These are phyloP conservation scores for Lithosia quadra DNA, from an alignment of 2,888 invertebrate genomes.

Conservation along the genomic window DNA sequence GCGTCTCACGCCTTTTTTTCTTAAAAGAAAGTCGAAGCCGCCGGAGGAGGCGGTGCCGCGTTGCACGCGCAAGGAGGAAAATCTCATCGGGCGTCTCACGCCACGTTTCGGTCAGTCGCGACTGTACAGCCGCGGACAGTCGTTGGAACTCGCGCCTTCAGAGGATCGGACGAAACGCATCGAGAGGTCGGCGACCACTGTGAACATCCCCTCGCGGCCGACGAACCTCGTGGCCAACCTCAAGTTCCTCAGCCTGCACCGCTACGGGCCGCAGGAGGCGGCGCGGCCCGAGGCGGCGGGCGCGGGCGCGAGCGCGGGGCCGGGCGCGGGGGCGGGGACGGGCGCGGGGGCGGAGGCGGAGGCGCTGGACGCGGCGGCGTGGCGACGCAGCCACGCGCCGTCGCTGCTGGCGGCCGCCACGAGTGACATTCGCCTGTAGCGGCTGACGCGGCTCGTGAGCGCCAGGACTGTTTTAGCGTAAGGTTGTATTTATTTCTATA, in stretches of 20 bases:
- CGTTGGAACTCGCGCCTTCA: slow-evolving; percentile 72
- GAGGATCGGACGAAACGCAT: slow-evolving; percentile 68
- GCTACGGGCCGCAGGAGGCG: slow-evolving; percentile 75
- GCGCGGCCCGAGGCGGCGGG: slow-evolving; percentile 38
- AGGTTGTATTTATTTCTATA: slow-evolving; percentile 75
- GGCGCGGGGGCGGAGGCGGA: slow-evolving; percentile 35
- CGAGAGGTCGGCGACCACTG: slow-evolving; percentile 79
- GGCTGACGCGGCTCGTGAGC: slow-evolving; percentile 7
- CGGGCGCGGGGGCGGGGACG: slow-evolving; percentile 45
- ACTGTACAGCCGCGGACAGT: slow-evolving; percentile 77
- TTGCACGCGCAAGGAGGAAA: slow-evolving; percentile 71
- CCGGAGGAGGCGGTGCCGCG: slow-evolving; percentile 62
- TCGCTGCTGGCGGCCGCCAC: slow-evolving; percentile 68
- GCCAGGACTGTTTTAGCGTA: slow-evolving; percentile 50
- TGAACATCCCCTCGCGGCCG: slow-evolving; percentile 72
- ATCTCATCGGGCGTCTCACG: slow-evolving; percentile 78
- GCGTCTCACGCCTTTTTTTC: slow-evolving; percentile 80
- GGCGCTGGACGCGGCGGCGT: slow-evolving; percentile 39
- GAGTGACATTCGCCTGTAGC: slow-evolving; percentile 75
- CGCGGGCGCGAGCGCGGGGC: slow-evolving; percentile 16
- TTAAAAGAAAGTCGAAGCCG: slow-evolving; percentile 79
- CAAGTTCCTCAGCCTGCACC: slow-evolving; percentile 80
- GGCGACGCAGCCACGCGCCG: slow-evolving; percentile 52
- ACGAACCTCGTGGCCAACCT: slow-evolving; percentile 79
- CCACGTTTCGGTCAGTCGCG: slow-evolving; percentile 82